A percentile compares a stretch with the other conserved stretches of the same genome.
phyloP scores from a whole-genome alignment of 2,113 vertebrate species.

The Acrocephalus arundinaceus region DNA sequence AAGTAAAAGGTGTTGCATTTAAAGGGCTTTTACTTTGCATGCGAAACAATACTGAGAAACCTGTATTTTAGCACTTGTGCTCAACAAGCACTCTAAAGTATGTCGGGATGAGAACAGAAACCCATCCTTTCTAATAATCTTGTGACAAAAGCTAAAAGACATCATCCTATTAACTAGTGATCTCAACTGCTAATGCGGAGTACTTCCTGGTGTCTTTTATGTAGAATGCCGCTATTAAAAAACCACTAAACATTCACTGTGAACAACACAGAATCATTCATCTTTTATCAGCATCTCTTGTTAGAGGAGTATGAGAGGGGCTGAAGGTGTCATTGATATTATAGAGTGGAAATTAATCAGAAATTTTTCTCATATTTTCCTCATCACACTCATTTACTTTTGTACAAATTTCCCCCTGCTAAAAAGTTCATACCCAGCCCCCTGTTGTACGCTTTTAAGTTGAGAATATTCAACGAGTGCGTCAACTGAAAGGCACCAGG shows the following conservation, averaged over 20 bases:
- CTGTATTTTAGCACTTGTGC: slow-evolving; percentile 90
- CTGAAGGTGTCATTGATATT: slow-evolving; percentile 98
- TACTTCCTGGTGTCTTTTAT: slow-evolving; percentile 95
- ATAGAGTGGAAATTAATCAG: slow-evolving; percentile 89
- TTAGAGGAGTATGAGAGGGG: slow-evolving; percentile 85
- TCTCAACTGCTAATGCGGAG: slow-evolving; percentile 95
- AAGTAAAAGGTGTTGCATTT: slow-evolving; percentile 92
- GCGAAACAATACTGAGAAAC: slow-evolving; percentile 87
- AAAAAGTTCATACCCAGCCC: slow-evolving; percentile 89
- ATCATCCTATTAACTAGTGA: slow-evolving; percentile 99
- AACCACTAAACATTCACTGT: slow-evolving; percentile 90
- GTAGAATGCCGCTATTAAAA: slow-evolving; percentile 88
- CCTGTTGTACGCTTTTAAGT: slow-evolving; percentile 87
- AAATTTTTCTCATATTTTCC: slow-evolving; percentile 90
- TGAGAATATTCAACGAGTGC: slow-evolving; percentile 89
- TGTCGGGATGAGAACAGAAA: slow-evolving; percentile 86
- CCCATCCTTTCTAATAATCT: slow-evolving; percentile 98
- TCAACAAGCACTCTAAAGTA: slow-evolving; percentile 88
- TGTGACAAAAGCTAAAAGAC: slow-evolving; percentile 99
- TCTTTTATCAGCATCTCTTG: slow-evolving; percentile 96
- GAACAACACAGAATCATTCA: slow-evolving; percentile 88
- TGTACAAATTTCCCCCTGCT: slow-evolving; percentile 81
- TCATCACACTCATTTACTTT: slow-evolving; percentile 87
- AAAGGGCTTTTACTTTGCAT: slow-evolving; percentile 85
- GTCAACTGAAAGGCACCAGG: slow-evolving; percentile 92